These are phyloP conservation scores for Oreocharis arfaki DNA, from an alignment of 2,113 vertebrate genomes.

Conservation along the genomic window DNA sequence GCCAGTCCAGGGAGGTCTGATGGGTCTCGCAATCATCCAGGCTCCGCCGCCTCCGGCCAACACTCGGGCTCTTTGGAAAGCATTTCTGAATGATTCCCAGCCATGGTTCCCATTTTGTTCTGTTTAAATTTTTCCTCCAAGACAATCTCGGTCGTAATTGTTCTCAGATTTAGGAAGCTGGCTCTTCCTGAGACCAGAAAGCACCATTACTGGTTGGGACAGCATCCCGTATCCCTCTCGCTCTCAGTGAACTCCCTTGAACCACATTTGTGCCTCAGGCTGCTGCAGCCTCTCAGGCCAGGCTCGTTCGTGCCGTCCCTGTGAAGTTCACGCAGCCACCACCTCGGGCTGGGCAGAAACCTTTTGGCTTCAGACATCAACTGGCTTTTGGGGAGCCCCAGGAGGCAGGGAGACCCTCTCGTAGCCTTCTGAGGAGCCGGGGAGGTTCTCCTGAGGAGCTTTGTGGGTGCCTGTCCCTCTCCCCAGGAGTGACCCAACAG, in stretches of 20 bases:
- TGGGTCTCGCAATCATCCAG: neutral
- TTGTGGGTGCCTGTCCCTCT: neutral
- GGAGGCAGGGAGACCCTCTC: neutral
- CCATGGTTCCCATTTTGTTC: conserved; percentile 21
- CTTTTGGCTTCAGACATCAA: neutral
- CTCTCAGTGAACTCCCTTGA: neutral
- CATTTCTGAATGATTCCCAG: conserved; percentile 42
- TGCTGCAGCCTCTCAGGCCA: neutral
- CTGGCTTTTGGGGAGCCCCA: neutral
- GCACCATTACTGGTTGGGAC: neutral
- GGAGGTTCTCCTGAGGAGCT: neutral
- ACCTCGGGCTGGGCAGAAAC: neutral
- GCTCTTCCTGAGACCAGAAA: conserved; percentile 34
- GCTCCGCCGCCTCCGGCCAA: neutral
- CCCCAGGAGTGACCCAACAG: neutral
- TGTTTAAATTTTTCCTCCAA: conserved; percentile 41
- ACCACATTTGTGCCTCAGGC: neutral
- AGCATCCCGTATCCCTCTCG: neutral
- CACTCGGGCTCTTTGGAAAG: neutral
- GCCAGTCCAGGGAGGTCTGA: neutral
- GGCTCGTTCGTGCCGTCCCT: fast-evolving
- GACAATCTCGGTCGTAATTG: neutral
- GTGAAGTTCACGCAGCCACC: neutral
- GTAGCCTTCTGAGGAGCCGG: neutral
- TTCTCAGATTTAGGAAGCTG: conserved; percentile 62